Base-by-base conservation (phyloP, 2,797 vertebrate genomes). In the Coregonus sp. region DNA sequence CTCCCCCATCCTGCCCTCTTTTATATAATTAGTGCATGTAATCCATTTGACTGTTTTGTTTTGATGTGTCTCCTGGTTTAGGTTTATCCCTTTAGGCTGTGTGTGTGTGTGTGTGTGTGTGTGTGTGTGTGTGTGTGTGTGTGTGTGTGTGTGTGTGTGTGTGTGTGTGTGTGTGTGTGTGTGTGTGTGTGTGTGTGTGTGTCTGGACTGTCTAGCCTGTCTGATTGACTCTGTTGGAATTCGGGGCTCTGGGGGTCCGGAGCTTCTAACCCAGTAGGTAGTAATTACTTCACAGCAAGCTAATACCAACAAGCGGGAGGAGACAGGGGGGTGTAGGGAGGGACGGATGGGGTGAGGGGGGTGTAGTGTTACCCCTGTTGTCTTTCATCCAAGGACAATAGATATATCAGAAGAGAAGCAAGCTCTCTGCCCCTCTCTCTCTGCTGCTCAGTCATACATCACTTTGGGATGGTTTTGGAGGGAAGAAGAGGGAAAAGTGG, bases 281-380 rank as follows among this genome's bases (percentile, higher is more conserved):
- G 93, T 93, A 94, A 95, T 94, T 93, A 93, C 91, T 91, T 94
- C 93, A 94, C 94, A 94, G 94, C 92, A 85, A 90, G 93, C 88
- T 91, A 93, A 94, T 89, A 90, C 90, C 89, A 94, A 93, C 90
- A 90, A 65, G 87, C 78, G 76, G 85, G 90, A 85, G 80, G 81
- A 84, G 78, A 73, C 20, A 52, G n/a, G 54, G 31, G 20, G 7
- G 31, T 50, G 73, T 75, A 77, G 50, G 54, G 73, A 50, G 65
- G 33, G 25, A 67, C 33, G 73, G 59, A 16, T 37, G 73, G 59
- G 56, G 37, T 47, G 69, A 52, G 51, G 20, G 78, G 80, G 76
- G 82, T 80, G 33, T 90, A 82, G 79, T 82, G 85, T 90, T 88
- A 84, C 91, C 18, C 69, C 47, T 77, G 5, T 59, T 77, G 78